Evolutionary conservation across 23 tunicate species (phyloP).

Genomic region (Clavelina lepadiformis): DNA sequence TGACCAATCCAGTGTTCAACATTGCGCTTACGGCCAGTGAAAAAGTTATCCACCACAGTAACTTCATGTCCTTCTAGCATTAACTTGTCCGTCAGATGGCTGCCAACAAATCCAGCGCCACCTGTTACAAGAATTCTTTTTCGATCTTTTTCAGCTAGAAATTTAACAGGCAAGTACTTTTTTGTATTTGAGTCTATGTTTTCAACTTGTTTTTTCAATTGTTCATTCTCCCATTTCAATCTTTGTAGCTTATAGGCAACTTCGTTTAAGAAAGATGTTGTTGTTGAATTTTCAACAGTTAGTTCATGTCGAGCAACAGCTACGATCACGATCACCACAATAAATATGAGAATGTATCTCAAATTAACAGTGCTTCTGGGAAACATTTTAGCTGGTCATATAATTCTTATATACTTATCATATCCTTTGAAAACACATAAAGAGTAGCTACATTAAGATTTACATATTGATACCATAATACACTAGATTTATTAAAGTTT

Average conservation of each 20-base stretch:
- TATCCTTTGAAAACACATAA: too few relatives aligned
- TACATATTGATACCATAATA: too few relatives aligned
- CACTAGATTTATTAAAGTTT: too few relatives aligned
- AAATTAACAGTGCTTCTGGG: too few relatives aligned
- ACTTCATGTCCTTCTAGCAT: constrained; percentile 95
- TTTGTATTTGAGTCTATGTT: constrained; percentile 15
- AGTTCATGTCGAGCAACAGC: constrained; percentile 45
- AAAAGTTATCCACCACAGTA: constrained; percentile 90
- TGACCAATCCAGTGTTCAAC: constrained; percentile 98
- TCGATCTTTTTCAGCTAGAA: constrained; percentile 88
- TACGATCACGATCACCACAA: constrained; percentile 8
- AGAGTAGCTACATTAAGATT: too few relatives aligned
- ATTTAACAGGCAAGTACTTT: constrained; percentile 62
- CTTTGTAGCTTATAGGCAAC: constrained; percentile 9
- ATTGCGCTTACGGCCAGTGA: constrained; percentile 95
- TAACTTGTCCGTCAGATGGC: constrained; percentile 87
- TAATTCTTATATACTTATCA: too few relatives aligned
- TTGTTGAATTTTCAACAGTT: not conserved
- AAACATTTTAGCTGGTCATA: too few relatives aligned
- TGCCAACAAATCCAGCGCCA: constrained; percentile 98
- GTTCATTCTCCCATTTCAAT: constrained; percentile 35
- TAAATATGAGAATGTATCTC: too few relatives aligned
- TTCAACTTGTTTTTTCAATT: constrained; percentile 26
- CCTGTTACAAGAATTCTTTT: constrained; percentile 93
- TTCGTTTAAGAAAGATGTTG: constrained; percentile 11